These are phyloP conservation scores for Lathamus discolor DNA, from an alignment of 2,113 vertebrate genomes.

Conservation along the genomic window DNA sequence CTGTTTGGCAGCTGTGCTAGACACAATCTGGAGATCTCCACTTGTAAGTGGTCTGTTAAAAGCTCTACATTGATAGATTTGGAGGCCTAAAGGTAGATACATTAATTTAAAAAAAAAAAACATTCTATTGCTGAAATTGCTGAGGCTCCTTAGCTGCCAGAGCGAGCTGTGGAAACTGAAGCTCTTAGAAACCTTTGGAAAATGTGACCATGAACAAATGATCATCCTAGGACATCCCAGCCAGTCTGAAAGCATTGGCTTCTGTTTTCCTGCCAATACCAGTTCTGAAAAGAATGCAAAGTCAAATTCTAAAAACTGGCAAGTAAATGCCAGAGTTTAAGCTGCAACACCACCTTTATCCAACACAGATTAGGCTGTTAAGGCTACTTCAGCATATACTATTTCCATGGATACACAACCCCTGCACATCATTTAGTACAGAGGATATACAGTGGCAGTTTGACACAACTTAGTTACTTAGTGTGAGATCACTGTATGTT, in stretches of 20 bases:
- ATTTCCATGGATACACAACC: not conserved
- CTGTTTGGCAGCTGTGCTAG: not conserved
- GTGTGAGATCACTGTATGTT: not conserved
- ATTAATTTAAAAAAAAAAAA: not conserved
- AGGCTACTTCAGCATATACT: not conserved
- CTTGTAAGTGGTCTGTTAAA: not conserved
- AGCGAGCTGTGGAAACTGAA: not conserved
- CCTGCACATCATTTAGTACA: not conserved
- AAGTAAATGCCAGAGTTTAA: not conserved
- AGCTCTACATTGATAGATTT: not conserved
- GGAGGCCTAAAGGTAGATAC: not conserved
- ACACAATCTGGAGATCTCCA: not conserved
- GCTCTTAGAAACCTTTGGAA: not conserved
- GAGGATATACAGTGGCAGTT: not conserved
- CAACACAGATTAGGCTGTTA: not conserved
- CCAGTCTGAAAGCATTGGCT: not conserved
- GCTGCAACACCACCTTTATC: not conserved
- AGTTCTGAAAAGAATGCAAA: not conserved
- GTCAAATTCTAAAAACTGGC: not conserved
- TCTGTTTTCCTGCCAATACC: not conserved
- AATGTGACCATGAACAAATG: not conserved
- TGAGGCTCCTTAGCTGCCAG: not conserved
- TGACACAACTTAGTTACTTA: not conserved
- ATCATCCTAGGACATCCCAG: not conserved
- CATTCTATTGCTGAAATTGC: not conserved